Evolutionary conservation across 2,888 invertebrate genomes (phyloP), one percentile per base, ranked within the genome.

Genomic region (Apodemia duryi): DNA sequence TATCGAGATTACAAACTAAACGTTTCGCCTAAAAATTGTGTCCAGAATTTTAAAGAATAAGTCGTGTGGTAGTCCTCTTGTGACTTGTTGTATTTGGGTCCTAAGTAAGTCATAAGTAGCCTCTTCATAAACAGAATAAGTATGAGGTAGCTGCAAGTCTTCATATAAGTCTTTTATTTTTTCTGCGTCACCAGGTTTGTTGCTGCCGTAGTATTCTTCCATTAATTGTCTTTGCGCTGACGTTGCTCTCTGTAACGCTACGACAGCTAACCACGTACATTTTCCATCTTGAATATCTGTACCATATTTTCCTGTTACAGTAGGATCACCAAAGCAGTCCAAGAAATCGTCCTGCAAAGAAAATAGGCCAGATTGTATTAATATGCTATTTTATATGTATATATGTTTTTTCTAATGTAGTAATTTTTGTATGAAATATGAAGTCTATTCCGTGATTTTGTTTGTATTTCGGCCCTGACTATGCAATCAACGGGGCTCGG

Each of bases 251-350:
- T 97, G 96, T 69, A 98, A 89, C 10, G 98, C 98, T 1, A 97
- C 96, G 1, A 98, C 97, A 1, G 97, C 95, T 46, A 98, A 89
- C 99, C 99, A 99, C 0, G 98, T 95, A 86, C 99, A 99, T 88
- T 99, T 99, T 46, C 98, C 98, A 74, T 98, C 98, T 86, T 96
- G 94, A 73, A 99, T 98, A 80, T 99, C 99, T 0, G 95, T 96
- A 46, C 98, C 97, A 52, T 94, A 91, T 91, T 99, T 99, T 7
- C 99, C 99, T 0, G 96, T 98, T 2, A 96, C 93, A 9, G 94
- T 91, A 21, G 96, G 94, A 81, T 98, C 95, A 0, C 98, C 98
- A 82, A 96, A 99, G 80, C 97, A 97, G 82, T 98, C 98, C 52
- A 98, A 88, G 86, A 95, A 98, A 82, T 98, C 98, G 83, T 98